Evolutionary conservation across 2,797 vertebrate species (phyloP).

Genomic region (Eospalax fontanierii): DNA sequence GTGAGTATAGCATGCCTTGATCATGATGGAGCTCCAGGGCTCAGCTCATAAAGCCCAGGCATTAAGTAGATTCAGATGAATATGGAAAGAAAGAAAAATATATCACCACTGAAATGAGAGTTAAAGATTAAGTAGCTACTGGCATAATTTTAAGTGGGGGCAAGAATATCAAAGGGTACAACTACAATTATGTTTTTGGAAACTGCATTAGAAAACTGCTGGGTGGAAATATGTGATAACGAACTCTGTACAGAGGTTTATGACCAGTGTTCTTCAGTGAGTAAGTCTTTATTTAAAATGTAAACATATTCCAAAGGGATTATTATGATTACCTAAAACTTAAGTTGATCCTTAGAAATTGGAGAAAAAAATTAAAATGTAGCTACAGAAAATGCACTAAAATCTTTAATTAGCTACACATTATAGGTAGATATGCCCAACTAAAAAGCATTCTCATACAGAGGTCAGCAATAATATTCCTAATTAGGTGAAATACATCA

Average conservation of each 20-base stretch:
- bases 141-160: background rate
- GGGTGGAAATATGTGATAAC: background rate
- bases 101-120: background rate
- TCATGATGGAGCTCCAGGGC: background rate
- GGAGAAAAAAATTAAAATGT: background rate
- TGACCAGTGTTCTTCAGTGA: slow-evolving; percentile 24
- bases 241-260: background rate
- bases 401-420: background rate
- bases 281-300: slow-evolving; percentile 61
- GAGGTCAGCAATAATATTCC: background rate
- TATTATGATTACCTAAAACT: slow-evolving; percentile 53
- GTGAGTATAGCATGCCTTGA: background rate
- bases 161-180: background rate
- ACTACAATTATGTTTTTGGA: slow-evolving; percentile 52
- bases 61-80: background rate
- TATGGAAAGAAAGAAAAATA: slow-evolving; percentile 18
- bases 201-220: slow-evolving; percentile 25
- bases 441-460: slow-evolving; percentile 27
- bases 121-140: background rate
- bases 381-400: slow-evolving; percentile 46
- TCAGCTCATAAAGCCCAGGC: background rate
- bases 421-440: background rate
- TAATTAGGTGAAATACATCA: slow-evolving; percentile 27
- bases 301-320: slow-evolving; percentile 38
- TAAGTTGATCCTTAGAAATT: slow-evolving; percentile 53